Evolutionary conservation across 1,140 invertebrate genomes (phyloP).

Genomic region (Schlechtendalia chinensis): DNA sequence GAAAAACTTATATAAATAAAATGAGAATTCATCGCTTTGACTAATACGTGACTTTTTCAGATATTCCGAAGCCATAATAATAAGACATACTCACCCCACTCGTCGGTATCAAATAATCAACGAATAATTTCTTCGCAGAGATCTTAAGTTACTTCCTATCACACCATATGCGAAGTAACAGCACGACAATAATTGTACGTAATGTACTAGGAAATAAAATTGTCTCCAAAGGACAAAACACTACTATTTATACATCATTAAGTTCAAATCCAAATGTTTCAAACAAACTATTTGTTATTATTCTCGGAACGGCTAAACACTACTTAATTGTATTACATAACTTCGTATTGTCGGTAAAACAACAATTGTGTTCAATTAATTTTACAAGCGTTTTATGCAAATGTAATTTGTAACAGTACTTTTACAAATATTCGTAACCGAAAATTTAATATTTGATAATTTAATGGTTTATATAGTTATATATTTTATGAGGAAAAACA

Average conservation of each 20-base stretch:
- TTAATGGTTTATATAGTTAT: neutral
- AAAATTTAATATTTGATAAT: constrained; percentile 16
- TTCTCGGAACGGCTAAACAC: neutral
- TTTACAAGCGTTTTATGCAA: constrained; percentile 9
- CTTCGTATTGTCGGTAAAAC: neutral
- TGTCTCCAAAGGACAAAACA: no score
- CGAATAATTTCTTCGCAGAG: neutral
- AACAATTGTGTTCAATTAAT: constrained; percentile 17
- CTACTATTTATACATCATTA: constrained; percentile 9
- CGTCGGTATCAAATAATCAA: neutral
- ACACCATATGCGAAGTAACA: neutral
- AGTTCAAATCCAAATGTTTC: constrained; percentile 5
- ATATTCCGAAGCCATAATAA: neutral
- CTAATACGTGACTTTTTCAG: constrained; percentile 5
- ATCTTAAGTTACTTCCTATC: neutral
- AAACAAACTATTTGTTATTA: neutral
- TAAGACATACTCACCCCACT: neutral
- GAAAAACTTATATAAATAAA: no score
- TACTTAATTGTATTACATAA: neutral
- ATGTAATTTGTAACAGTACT: constrained; percentile 23
- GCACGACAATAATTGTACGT: no score
- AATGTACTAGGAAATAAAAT: no score
- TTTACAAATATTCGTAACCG: neutral
- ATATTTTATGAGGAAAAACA: neutral
- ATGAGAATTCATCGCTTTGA: neutral